Evolutionary conservation across 2,888 invertebrate genomes (phyloP).

Genomic region (Oeneis ivallda): DNA sequence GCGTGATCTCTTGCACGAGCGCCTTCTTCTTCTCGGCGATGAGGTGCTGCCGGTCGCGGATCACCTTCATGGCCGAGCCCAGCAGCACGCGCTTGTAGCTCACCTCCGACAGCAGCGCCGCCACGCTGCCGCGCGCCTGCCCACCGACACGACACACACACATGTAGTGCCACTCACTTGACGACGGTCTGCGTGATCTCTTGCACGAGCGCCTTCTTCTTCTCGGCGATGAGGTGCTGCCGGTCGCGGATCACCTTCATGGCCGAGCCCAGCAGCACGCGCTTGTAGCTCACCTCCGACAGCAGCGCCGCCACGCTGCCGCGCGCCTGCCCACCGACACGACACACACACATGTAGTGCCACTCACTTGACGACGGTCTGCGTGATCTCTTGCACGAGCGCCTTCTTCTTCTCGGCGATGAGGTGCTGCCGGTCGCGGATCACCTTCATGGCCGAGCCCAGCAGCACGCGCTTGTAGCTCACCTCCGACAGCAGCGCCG

Average conservation of each 20-base stretch:
- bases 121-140: constrained; percentile 72
- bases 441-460: constrained; percentile 89
- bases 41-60: constrained; percentile 86
- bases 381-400: constrained; percentile 92
- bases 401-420: constrained; percentile 93
- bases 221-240: constrained; percentile 91
- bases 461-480: constrained; percentile 89
- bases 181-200: constrained; percentile 94
- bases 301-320: constrained; percentile 65
- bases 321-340: constrained; percentile 71
- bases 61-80: constrained; percentile 89
- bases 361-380: constrained; percentile 90
- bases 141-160: not conserved
- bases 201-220: constrained; percentile 91
- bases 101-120: constrained; percentile 73
- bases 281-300: constrained; percentile 85
- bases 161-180: constrained; percentile 79
- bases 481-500: constrained; percentile 73
- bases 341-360: constrained; percentile 4
- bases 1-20: constrained; percentile 92
- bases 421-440: constrained; percentile 91
- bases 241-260: constrained; percentile 92
- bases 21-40: constrained; percentile 93
- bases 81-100: constrained; percentile 89
- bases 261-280: constrained; percentile 87